Evolutionary conservation across 2,888 invertebrate genomes (phyloP).

Genomic region (Drosophila koepferae): DNA sequence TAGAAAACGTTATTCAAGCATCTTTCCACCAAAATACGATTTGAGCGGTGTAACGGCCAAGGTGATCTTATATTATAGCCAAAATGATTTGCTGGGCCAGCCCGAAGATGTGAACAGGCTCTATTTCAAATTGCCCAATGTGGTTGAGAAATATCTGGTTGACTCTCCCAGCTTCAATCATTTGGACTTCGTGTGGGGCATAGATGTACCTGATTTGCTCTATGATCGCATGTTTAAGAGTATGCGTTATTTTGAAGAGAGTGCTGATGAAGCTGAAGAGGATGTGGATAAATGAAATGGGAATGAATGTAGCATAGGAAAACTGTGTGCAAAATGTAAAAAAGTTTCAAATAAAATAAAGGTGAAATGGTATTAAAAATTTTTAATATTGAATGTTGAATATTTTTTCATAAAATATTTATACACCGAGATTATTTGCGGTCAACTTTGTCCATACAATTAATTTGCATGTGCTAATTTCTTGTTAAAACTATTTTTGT

Average conservation of each 20-base stretch:
- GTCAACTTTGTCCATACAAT: not conserved
- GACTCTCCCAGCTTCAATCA: constrained; percentile 88
- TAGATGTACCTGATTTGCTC: constrained; percentile 87
- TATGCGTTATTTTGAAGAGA: constrained; percentile 83
- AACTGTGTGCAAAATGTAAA: not conserved
- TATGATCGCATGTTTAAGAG: constrained; percentile 87
- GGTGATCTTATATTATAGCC: constrained; percentile 89
- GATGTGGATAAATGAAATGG: not conserved
- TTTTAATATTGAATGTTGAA: too few species aligned
- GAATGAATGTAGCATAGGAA: not conserved
- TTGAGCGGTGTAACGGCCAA: constrained; percentile 87
- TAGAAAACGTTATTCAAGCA: constrained; percentile 86
- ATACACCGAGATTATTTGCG: not conserved
- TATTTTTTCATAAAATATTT: not conserved
- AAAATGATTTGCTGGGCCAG: constrained; percentile 88
- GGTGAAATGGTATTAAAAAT: not conserved
- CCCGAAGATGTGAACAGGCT: constrained; percentile 85
- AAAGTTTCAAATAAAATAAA: not conserved
- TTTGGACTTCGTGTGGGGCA: constrained; percentile 90
- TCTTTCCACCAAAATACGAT: constrained; percentile 87
- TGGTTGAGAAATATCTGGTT: constrained; percentile 86
- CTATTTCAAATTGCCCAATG: constrained; percentile 82
- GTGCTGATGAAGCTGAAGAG: not conserved
- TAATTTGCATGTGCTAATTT: not conserved
- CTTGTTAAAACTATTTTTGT: not conserved